These are phyloP conservation scores for Ariolimax columbianus DNA, from an alignment of 2,888 invertebrate species.

Conservation along the genomic window DNA sequence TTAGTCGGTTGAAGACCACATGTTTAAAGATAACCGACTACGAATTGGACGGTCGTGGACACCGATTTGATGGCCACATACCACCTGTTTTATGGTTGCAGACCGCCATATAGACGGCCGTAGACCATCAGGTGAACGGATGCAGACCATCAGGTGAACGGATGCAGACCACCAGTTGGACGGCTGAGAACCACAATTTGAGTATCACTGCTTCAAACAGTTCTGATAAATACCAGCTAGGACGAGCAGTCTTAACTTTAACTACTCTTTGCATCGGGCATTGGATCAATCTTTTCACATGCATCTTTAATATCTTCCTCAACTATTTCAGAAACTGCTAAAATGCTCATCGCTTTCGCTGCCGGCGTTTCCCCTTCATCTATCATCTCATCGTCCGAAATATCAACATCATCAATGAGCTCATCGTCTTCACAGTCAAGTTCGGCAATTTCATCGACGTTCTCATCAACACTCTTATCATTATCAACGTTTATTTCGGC, in stretches of 20 bases:
- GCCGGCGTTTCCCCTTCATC: conserved; percentile 15
- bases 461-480: conserved; percentile 36
- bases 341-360: not conserved
- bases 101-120: no score
- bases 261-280: not conserved
- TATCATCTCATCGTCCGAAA: conserved; percentile 57
- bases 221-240: not conserved
- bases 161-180: no score
- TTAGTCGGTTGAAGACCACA: no score
- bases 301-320: not conserved
- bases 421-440: conserved; percentile 56
- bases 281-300: not conserved
- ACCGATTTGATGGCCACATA: no score
- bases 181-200: no score
- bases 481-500: conserved; percentile 36
- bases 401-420: conserved; percentile 59
- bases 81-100: no score
- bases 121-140: no score
- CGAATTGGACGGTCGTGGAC: no score
- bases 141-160: no score
- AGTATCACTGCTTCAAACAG: no score
- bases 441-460: conserved; percentile 44
- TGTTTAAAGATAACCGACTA: no score
- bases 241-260: not conserved
- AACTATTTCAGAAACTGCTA: not conserved